Evolutionary conservation across 2,888 invertebrate species (phyloP).

Genomic region (Thymelicus lineola): DNA sequence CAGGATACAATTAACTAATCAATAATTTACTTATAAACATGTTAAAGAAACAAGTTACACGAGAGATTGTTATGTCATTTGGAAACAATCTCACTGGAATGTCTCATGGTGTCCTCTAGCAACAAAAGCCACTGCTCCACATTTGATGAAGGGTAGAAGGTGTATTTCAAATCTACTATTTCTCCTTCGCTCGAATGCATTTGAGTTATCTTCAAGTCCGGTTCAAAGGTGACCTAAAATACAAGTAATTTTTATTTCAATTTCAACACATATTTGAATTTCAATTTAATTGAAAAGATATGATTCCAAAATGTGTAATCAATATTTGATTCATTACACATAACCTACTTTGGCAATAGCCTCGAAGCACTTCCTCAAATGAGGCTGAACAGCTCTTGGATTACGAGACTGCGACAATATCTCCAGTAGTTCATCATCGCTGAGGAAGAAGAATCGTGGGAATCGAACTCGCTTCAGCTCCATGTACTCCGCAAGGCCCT

Average conservation of each 20-base stretch:
- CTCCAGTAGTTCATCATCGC: conserved; percentile 93
- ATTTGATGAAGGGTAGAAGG: conserved; percentile 88
- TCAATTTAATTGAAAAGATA: too few species aligned
- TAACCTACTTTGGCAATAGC: conserved; percentile 86
- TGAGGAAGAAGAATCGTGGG: conserved; percentile 92
- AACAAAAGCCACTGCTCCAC: conserved; percentile 91
- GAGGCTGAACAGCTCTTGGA: conserved; percentile 91
- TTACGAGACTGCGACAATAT: conserved; percentile 92
- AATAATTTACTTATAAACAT: too few species aligned
- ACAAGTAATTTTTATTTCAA: too few species aligned
- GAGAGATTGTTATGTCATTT: background rate
- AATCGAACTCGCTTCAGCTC: conserved; percentile 91
- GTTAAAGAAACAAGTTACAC: too few species aligned
- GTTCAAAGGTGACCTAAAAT: conserved; percentile 87
- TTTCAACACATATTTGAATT: too few species aligned
- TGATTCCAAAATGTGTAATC: too few species aligned
- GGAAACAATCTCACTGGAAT: conserved; percentile 75
- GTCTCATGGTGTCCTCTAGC: conserved; percentile 89
- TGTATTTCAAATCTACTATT: conserved; percentile 87
- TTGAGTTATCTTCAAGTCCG: conserved; percentile 87
- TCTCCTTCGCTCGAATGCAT: conserved; percentile 93
- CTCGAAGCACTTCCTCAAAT: conserved; percentile 93
- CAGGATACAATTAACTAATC: too few species aligned
- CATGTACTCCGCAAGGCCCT: conserved; percentile 91
- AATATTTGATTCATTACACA: background rate